Percentiles rank a stretch among this genome's conserved stretches.
Evolutionary conservation across 1,140 invertebrate genomes (phyloP).

Genomic region (Lepidurus packardi): DNA sequence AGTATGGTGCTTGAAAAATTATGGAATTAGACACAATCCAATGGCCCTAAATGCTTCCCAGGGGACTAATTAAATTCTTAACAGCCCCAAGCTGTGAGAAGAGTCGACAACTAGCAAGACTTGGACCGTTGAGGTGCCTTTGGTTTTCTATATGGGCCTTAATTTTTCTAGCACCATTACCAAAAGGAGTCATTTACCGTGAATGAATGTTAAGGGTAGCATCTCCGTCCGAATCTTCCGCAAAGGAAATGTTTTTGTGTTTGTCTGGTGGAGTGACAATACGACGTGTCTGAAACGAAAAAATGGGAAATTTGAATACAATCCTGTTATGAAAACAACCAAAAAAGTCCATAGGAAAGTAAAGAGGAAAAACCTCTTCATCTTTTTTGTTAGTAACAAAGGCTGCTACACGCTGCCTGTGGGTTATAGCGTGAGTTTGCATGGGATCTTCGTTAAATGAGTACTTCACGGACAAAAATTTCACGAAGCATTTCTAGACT

Average conservation of each 20-base stretch:
- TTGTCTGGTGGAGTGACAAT: not conserved
- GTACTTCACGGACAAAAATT: not conserved
- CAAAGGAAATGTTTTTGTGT: constrained; percentile 12
- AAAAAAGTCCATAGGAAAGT: not conserved
- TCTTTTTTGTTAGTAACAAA: not conserved
- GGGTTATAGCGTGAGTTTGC: constrained; percentile 10
- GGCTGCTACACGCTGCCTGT: not conserved
- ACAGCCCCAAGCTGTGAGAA: too few relatives aligned
- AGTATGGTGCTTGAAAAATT: too few relatives aligned
- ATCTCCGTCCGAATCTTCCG: not conserved
- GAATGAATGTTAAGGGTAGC: not conserved
- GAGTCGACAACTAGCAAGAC: too few relatives aligned
- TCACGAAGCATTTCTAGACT: not conserved
- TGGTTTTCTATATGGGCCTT: not conserved
- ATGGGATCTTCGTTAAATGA: not conserved
- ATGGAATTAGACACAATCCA: too few relatives aligned
- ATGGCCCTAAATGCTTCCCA: too few relatives aligned
- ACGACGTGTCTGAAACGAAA: not conserved
- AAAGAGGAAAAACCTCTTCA: not conserved
- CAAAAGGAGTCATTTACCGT: not conserved
- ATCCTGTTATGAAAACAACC: too few relatives aligned
- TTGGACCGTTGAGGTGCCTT: not conserved
- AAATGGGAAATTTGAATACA: not conserved
- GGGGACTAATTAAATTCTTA: too few relatives aligned
- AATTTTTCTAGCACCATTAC: not conserved